phyloP scores from a whole-genome alignment of 37 sponge, comb jelly and placozoan species.

The Corticium candelabrum region DNA sequence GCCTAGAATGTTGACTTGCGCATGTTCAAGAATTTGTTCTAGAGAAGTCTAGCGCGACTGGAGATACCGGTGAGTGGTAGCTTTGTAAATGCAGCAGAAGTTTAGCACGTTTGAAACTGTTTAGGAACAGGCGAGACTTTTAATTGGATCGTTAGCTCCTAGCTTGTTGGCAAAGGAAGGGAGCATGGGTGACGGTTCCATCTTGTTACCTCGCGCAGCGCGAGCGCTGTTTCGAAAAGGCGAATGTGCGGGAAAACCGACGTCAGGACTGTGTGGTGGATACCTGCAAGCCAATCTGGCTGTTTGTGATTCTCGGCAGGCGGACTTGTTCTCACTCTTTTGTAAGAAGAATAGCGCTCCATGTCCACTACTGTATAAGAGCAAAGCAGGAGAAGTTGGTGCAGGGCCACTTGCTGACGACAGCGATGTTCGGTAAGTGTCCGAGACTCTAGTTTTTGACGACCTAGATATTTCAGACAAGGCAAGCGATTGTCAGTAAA shows the following conservation, averaged over 20 bases:
- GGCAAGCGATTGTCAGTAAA: no score
- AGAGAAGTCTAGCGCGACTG: no score
- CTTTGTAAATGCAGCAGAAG: no score
- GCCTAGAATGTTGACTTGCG: no score
- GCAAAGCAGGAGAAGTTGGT: constrained; percentile 49
- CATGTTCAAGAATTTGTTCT: no score
- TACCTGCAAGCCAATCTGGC: constrained; percentile 58
- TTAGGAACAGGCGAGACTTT: no score
- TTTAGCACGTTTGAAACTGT: no score
- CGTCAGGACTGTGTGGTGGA: constrained; percentile 44
- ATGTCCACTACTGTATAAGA: constrained; percentile 51
- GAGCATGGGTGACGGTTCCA: no score
- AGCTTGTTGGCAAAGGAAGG: no score
- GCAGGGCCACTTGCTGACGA: constrained; percentile 54
- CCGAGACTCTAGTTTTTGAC: not conserved
- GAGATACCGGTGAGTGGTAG: no score
- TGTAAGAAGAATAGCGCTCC: constrained; percentile 52
- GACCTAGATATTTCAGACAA: not conserved
- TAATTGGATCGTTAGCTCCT: no score
- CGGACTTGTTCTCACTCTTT: constrained; percentile 62
- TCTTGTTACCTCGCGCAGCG: not conserved
- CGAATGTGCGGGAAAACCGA: not conserved
- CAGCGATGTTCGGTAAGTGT: constrained; percentile 50
- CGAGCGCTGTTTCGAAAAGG: not conserved
- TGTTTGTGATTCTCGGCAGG: constrained; percentile 35